Base-by-base conservation (phyloP, 2,797 vertebrate genomes). In the Mus caroli region DNA sequence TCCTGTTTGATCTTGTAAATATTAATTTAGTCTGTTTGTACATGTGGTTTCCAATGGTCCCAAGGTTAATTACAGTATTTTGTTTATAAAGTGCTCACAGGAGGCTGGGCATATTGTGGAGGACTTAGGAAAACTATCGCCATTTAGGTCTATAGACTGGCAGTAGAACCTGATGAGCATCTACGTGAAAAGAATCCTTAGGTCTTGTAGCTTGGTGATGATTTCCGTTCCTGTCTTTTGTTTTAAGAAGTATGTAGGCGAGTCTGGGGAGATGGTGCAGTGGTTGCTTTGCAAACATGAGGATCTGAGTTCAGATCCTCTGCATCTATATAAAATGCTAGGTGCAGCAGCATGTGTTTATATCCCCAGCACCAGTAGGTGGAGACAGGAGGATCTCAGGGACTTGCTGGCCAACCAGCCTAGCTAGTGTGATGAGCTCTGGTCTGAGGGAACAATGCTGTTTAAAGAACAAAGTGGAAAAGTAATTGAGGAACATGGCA, bases 1-100 rank as follows among this genome's bases (percentile, higher is more conserved):
- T 95, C 95, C 91, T 94, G 93, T 95, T 97, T 96, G 96, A 96
- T 96, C 88, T 96, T 92, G 94, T 97, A 97, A 97, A 97, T 97
- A 97, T 96, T 97, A 96, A 97, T 97, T 96, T 97, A 71, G 34
- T 92, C 94, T 94, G 96, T 80, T 95, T 73, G 83, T 89, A 43
- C 93, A n/a, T 97, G 93, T 92, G 95, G 95, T 96, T 96, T 96
- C 82, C 96, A 80, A 0, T 90, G 96, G 96, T 95, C 82, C 95
- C 83, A 89, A 91, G 90, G 95, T 97, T 97, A 97, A 97, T 97
- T 84, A 93, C 88, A 88, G 75, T 89, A 43, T 92, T 96, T 97
- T 94, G 94, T 97, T 96, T 92, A 82, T 82, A 60, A 93, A 97
- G 96, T 80, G 3, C 90, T 95, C 92, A 73, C 10, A 40, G 91